A percentile compares a stretch with the other conserved stretches of the same genome.
These are phyloP conservation scores for Trichonephila clavipes DNA, from an alignment of 1,140 invertebrate species.

Conservation along the genomic window DNA sequence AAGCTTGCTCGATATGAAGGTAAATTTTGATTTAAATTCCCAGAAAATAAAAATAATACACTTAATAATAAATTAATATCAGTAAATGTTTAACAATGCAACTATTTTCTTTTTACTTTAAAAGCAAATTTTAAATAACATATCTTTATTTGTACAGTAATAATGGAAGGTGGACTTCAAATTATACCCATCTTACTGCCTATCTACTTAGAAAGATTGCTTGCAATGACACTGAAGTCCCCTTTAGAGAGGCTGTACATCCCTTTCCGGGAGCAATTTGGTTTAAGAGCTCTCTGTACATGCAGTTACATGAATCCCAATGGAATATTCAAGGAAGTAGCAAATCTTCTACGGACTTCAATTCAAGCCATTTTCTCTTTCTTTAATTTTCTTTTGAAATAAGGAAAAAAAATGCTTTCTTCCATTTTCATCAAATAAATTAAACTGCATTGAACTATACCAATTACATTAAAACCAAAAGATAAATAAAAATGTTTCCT, in stretches of 20 bases:
- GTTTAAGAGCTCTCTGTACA: constrained; percentile 23
- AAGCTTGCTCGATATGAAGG: too few relatives aligned
- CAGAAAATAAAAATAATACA: too few relatives aligned
- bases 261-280: constrained; percentile 21
- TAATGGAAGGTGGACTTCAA: neutral
- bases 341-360: neutral
- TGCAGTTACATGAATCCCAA: neutral
- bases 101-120: too few relatives aligned
- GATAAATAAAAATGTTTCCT: neutral
- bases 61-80: too few relatives aligned
- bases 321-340: neutral
- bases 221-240: neutral
- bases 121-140: too few relatives aligned
- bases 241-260: constrained; percentile 3
- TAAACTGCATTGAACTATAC: neutral
- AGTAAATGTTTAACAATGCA: too few relatives aligned
- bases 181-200: neutral
- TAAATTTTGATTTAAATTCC: too few relatives aligned
- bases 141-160: too few relatives aligned
- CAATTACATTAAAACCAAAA: neutral
- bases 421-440: constrained; percentile 14
- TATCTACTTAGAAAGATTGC: constrained; percentile 38
- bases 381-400: neutral
- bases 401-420: neutral
- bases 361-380: neutral